Percentiles rank a stretch among this genome's conserved stretches.
Evolutionary conservation across 2,888 invertebrate genomes (phyloP).

Genomic region (Drosophila paracracens): DNA sequence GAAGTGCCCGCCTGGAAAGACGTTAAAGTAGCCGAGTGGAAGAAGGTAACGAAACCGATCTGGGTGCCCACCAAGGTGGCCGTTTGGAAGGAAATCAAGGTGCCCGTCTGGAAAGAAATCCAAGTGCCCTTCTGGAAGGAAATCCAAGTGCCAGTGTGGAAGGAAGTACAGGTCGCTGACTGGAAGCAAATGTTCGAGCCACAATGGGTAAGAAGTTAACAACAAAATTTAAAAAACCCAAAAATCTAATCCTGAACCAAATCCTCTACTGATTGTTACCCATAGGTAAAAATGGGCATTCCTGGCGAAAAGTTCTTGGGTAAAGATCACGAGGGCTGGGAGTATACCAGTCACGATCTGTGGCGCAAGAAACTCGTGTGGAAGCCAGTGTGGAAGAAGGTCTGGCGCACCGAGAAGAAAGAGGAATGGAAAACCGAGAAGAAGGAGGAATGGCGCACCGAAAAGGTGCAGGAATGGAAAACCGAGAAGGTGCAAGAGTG

Average conservation of each 20-base stretch:
- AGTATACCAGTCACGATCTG: slow-evolving; percentile 93
- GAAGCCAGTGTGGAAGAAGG: slow-evolving; percentile 90
- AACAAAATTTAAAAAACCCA: neutral
- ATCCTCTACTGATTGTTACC: neutral
- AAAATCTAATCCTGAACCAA: neutral
- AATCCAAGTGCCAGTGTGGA: slow-evolving; percentile 90
- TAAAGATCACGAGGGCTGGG: slow-evolving; percentile 92
- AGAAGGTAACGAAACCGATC: slow-evolving; percentile 85
- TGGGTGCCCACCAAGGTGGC: slow-evolving; percentile 88
- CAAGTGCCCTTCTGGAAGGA: slow-evolving; percentile 87
- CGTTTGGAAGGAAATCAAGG: slow-evolving; percentile 89
- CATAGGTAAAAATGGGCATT: slow-evolving; percentile 87
- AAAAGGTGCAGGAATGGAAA: slow-evolving; percentile 90
- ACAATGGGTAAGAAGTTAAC: slow-evolving; percentile 83
- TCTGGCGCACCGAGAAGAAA: slow-evolving; percentile 92
- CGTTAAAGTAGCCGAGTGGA: slow-evolving; percentile 89
- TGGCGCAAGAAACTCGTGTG: slow-evolving; percentile 92
- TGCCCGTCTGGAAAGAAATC: slow-evolving; percentile 85
- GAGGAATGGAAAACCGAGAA: slow-evolving; percentile 91
- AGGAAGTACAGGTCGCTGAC: slow-evolving; percentile 85
- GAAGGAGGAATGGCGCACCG: slow-evolving; percentile 88
- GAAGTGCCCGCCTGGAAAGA: slow-evolving; percentile 92
- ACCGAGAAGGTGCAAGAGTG: slow-evolving; percentile 92
- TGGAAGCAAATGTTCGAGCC: slow-evolving; percentile 88
- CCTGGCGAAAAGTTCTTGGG: slow-evolving; percentile 93